Evolutionary conservation across 2,113 vertebrate species (phyloP).

Genomic region (Percopsis transmontana): DNA sequence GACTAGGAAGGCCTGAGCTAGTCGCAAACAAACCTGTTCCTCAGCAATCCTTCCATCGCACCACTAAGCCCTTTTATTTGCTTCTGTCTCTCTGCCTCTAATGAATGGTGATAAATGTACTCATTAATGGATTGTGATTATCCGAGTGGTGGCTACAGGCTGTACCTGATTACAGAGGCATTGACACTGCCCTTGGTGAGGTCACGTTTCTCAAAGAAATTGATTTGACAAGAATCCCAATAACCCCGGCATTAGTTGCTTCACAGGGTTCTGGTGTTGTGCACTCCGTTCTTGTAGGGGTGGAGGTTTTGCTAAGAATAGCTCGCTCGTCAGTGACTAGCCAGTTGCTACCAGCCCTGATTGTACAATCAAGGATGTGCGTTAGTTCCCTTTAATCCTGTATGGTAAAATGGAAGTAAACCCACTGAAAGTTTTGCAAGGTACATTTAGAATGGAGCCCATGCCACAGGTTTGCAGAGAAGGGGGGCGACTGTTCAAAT

Average conservation of each 20-base stretch:
- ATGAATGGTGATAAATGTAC: neutral
- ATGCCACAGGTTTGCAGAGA: too few species aligned
- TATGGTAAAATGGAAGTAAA: too few species aligned
- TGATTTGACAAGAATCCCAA: constrained; percentile 17
- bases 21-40: constrained; percentile 26
- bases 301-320: too few species aligned
- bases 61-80: neutral
- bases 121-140: neutral
- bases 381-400: too few species aligned
- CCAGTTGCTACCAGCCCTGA: too few species aligned
- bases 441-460: too few species aligned
- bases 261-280: neutral
- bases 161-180: neutral
- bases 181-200: neutral
- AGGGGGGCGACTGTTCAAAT: too few species aligned
- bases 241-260: constrained; percentile 1
- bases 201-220: constrained; percentile 9
- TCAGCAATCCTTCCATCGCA: neutral
- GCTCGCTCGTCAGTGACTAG: too few species aligned
- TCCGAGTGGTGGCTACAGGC: neutral
- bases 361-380: too few species aligned
- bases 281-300: too few species aligned
- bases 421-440: too few species aligned
- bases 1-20: constrained; percentile 23
- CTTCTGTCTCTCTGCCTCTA: neutral